Percentiles rank a stretch among this genome's conserved stretches.
phyloP scores from a whole-genome alignment of 2,888 invertebrate species.

The Sesia apiformis region DNA sequence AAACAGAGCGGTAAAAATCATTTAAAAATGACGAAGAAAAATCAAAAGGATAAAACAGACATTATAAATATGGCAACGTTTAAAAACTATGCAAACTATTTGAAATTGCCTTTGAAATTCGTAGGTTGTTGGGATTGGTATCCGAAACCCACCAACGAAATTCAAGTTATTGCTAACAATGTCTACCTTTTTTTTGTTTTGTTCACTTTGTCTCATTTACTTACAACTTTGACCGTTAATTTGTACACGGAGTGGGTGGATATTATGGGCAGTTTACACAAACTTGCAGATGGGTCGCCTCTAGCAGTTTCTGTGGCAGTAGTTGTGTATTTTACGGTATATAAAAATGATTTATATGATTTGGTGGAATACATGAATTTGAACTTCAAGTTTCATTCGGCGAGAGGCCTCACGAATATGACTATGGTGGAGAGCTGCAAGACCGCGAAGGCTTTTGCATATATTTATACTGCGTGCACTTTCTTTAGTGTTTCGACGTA shows the following conservation, averaged over 20 bases:
- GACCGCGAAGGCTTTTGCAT: constrained; percentile 41
- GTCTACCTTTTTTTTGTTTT: constrained; percentile 39
- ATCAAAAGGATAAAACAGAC: not conserved
- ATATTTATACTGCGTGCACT: constrained; percentile 49
- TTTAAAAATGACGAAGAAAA: not conserved
- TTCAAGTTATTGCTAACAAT: constrained; percentile 32
- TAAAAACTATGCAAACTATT: constrained; percentile 33
- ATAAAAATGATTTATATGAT: constrained; percentile 37
- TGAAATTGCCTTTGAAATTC: constrained; percentile 39
- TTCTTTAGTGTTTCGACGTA: constrained; percentile 56
- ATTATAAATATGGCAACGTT: not conserved
- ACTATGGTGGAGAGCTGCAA: constrained; percentile 45
- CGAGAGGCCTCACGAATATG: constrained; percentile 54
- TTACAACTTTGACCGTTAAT: constrained; percentile 29
- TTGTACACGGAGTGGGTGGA: constrained; percentile 46
- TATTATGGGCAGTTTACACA: constrained; percentile 43
- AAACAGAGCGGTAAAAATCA: not conserved
- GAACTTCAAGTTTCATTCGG: constrained; percentile 51
- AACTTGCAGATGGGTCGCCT: constrained; percentile 48
- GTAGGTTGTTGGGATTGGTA: constrained; percentile 57
- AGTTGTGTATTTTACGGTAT: constrained; percentile 39
- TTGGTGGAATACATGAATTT: constrained; percentile 38
- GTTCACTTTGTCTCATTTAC: constrained; percentile 29
- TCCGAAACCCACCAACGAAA: constrained; percentile 19
- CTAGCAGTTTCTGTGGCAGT: constrained; percentile 37